Conservation (phyloP, 2,113 vertebrate genomes). For the Pelvicachromis taeniatus region DNA sequence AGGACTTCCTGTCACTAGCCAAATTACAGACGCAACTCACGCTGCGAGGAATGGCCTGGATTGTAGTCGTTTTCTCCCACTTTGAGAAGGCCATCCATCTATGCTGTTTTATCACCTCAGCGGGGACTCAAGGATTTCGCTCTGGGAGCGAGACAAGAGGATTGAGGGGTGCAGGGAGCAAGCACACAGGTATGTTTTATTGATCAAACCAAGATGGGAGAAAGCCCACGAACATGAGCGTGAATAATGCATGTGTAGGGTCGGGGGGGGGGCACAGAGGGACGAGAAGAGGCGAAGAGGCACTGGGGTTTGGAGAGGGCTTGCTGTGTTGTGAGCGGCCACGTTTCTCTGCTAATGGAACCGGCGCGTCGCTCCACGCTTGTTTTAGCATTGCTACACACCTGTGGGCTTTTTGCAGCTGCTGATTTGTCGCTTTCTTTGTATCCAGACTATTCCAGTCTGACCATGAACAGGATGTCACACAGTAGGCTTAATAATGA, state of each 20-base stretch:
- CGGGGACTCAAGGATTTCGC: constrained; percentile 2
- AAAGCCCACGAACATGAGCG: constrained; percentile 48
- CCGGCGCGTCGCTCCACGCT: not conserved
- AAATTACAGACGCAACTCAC: constrained; percentile 17
- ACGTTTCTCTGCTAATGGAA: not conserved
- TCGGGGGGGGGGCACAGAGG: not conserved
- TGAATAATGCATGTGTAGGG: constrained; percentile 64
- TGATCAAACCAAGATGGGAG: constrained; percentile 62
- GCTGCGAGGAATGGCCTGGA: not conserved
- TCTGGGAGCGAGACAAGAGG: constrained; percentile 2
- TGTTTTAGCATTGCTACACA: not conserved
- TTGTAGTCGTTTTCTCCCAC: constrained; percentile 11
- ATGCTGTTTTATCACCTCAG: constrained; percentile 42
- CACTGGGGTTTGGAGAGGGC: not conserved
- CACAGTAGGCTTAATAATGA: not conserved
- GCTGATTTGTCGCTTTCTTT: not conserved
- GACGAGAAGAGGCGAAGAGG: not conserved
- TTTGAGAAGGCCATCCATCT: constrained; percentile 27
- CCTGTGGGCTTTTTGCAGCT: not conserved
- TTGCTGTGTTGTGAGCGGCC: not conserved
- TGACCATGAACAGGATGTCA: not conserved
- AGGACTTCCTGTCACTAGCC: not conserved
- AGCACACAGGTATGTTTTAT: constrained; percentile 68
- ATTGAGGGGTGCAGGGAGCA: constrained; percentile 44
- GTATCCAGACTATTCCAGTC: not conserved